Percentiles rank a stretch among this genome's conserved stretches.
Evolutionary conservation across 2,888 invertebrate species (phyloP).

Genomic region (Aethes cnicana): DNA sequence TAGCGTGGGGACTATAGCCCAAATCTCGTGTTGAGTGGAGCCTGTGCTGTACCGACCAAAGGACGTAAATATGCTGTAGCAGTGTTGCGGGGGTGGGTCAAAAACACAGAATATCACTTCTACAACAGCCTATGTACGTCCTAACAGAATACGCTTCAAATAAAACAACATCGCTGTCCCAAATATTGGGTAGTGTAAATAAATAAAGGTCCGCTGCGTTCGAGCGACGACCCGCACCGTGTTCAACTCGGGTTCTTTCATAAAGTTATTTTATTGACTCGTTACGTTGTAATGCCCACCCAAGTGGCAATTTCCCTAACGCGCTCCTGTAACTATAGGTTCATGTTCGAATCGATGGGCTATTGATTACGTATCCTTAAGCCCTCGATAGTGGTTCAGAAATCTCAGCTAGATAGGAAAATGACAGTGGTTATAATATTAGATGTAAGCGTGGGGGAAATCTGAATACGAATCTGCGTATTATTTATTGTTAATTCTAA

Average conservation of each 20-base stretch:
- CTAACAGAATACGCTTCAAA: slow-evolving; percentile 4
- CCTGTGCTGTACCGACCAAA: no score
- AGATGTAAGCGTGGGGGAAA: no score
- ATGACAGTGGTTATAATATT: no score
- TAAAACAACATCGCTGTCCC: slow-evolving; percentile 31
- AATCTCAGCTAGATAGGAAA: no score
- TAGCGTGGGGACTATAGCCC: no score
- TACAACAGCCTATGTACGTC: neutral
- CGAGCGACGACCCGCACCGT: slow-evolving; percentile 37
- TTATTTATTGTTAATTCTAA: no score
- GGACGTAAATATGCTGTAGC: no score
- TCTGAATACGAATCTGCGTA: no score
- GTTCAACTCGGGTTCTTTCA: slow-evolving; percentile 39
- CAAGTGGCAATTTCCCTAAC: slow-evolving; percentile 44
- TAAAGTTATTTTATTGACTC: slow-evolving; percentile 54
- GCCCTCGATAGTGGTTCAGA: no score
- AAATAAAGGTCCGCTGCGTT: slow-evolving; percentile 36
- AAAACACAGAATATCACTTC: neutral
- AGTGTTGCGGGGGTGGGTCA: no score
- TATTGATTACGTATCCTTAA: slow-evolving; percentile 33
- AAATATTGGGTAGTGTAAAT: slow-evolving; percentile 33
- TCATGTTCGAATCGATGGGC: slow-evolving; percentile 31
- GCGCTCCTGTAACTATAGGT: slow-evolving; percentile 22
- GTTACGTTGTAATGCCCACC: slow-evolving; percentile 49
- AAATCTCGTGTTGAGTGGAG: no score